Evolutionary conservation across 2,888 invertebrate species (phyloP), one percentile per base, ranked within the genome.

Genomic region (Colletes collaris): DNA sequence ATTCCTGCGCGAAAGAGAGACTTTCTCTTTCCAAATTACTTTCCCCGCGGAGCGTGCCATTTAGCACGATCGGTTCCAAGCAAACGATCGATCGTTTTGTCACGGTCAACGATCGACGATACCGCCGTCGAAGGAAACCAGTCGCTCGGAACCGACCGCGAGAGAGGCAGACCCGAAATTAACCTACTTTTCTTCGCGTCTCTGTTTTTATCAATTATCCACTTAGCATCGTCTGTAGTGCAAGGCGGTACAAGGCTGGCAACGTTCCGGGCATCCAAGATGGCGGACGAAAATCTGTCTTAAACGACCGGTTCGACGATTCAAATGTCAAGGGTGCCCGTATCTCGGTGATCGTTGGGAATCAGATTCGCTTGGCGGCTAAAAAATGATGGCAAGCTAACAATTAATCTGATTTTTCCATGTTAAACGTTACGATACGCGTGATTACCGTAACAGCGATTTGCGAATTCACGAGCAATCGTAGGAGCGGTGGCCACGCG

Each of bases 1-100:
- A 75, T 86, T 79, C 69, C 81, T 77, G 79, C 70, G 78, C 74
- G 66, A 72, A 83, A 77, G 80, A 86, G 73, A 86, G 86, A 87
- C 89, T 90, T 89, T 91, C 90, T 90, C 89, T 90, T 89, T 90
- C 81, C 79, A 66, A 87, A 88, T 86, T 81, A 88, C 90, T 91
- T 91, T 91, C 91, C 80, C 90, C 70, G 50, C 6, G 35, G 46
- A 49, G 59, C 65, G 68, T 67, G 70, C 19, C 8, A 19, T 11
- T 55, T 16, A 19, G 13, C 62, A 76, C 66, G 71, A 72, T 44
- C 35, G 46, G 62, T 67, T 77, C 59, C n/a, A 53, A 59, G 8
- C 10, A 27, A 37, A 0, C 16, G 40, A 4, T 60, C n/a, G 27
- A 55, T 62, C 40, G 6, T n/a, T 8, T 40, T 10, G 46, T 40